Evolutionary conservation across 1,140 invertebrate species (phyloP), one percentile per base, ranked within the genome.

Genomic region (Drosophila biarmipes): DNA sequence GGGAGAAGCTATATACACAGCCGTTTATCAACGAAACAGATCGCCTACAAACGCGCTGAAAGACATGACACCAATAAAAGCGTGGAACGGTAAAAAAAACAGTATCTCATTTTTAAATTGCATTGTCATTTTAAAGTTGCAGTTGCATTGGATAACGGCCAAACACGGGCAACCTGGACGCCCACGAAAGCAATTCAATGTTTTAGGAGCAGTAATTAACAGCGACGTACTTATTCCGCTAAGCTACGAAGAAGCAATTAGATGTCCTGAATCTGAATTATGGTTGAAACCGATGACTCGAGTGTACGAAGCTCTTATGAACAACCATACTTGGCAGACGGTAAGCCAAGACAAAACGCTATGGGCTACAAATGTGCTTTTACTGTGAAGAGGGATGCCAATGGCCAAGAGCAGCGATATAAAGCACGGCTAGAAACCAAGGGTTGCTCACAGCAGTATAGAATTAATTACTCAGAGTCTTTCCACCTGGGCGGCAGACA

Each of bases 1-100:
- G 49, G 49, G 49, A 52, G 49, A 29, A 11, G 27, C 48, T 51
- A 34, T 51, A 21, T 43, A 43, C 40, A 43, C 40, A 19, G 40
- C 40, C 8, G 17, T 42, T 0, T 42, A 19, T 19, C 40, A n/a
- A n/a, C n/a, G n/a, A n/a, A n/a, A n/a, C n/a, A n/a, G n/a, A n/a
- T n/a, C n/a, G n/a, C n/a, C n/a, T n/a, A n/a, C n/a, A n/a, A n/a
- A n/a, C n/a, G n/a, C n/a, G n/a, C n/a, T n/a, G n/a, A n/a, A 19
- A 19, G 15, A 43, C n/a, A 19, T n/a, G n/a, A n/a, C n/a, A n/a
- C n/a, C n/a, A n/a, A n/a, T n/a, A 5, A 17, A 43, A 43, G 10
- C 17, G 11, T 43, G 17, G 40, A 43, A 43, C 1, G 17, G 40
- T 43, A 17, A 19, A 43, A n/a, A n/a, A n/a, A n/a, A n/a, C n/a